Conservation (phyloP, 1,140 invertebrate species). For the Eulimnadia texana region DNA sequence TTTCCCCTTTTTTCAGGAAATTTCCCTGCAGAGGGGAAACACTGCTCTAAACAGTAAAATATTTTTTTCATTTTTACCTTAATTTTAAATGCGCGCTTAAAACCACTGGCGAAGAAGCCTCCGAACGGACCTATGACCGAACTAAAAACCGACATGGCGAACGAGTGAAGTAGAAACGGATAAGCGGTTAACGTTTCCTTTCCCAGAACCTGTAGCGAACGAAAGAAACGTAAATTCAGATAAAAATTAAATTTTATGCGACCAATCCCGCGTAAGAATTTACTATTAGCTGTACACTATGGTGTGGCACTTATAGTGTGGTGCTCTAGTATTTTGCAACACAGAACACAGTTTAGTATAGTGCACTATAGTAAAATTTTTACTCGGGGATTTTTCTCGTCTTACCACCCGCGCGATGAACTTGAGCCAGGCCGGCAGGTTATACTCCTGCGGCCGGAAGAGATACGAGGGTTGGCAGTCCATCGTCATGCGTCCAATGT, state of each 20-base stretch:
- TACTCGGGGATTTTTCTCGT: not conserved
- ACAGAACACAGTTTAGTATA: not conserved
- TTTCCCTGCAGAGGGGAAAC: no score
- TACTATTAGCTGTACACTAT: no score
- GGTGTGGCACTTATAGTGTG: no score
- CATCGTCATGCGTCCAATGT: constrained; percentile 69
- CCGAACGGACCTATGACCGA: constrained; percentile 98
- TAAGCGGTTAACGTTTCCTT: constrained; percentile 49
- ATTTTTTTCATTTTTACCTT: no score
- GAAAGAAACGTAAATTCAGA: no score
- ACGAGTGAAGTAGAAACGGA: constrained; percentile 89
- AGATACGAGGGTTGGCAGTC: constrained; percentile 80
- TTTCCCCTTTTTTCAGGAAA: no score
- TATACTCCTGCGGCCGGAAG: constrained; percentile 76
- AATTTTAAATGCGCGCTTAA: constrained; percentile 97
- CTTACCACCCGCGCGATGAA: constrained; percentile 26
- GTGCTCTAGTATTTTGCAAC: no score
- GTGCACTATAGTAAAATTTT: not conserved
- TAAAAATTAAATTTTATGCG: no score
- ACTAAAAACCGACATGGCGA: constrained; percentile 79
- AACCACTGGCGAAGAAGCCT: constrained; percentile 98
- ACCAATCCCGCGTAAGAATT: no score
- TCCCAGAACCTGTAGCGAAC: constrained; percentile 4
- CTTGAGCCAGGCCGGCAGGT: constrained; percentile 40
- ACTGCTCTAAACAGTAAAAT: no score